phyloP scores from a whole-genome alignment of 2,888 invertebrate genomes.

The Chesias legatella region DNA sequence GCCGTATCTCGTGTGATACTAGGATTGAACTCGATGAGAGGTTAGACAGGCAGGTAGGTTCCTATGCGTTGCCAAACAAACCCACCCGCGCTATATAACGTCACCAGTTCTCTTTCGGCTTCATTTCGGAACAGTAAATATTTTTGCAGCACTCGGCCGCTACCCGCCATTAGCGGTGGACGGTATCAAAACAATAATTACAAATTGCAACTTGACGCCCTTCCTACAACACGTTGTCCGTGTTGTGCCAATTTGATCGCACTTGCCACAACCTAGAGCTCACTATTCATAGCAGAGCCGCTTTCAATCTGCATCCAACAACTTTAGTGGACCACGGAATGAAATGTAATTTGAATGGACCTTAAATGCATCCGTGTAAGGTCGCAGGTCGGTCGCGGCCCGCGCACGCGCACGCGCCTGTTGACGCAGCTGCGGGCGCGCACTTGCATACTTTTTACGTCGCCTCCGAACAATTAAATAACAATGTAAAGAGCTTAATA shows the following conservation, averaged over 20 bases:
- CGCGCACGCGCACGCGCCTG: conserved; percentile 7
- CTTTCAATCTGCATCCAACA: conserved; percentile 2
- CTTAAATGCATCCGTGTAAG: neutral
- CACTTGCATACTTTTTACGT: conserved; percentile 31
- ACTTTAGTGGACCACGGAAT: conserved; percentile 9
- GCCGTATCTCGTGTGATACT: too few relatives aligned
- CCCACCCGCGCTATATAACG: too few relatives aligned
- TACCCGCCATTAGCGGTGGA: conserved; percentile 32
- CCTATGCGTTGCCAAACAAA: too few relatives aligned
- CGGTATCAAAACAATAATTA: conserved; percentile 24
- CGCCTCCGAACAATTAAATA: conserved; percentile 55
- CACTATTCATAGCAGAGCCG: neutral
- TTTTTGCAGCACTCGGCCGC: conserved; percentile 37
- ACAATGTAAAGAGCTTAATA: conserved; percentile 67
- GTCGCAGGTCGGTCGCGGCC: conserved; percentile 10
- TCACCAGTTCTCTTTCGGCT: too few relatives aligned
- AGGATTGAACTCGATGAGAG: too few relatives aligned
- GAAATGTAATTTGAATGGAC: neutral
- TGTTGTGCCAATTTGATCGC: neutral
- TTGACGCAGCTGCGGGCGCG: conserved; percentile 21
- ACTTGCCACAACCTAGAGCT: neutral
- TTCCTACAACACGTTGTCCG: conserved; percentile 1
- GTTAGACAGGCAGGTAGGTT: too few relatives aligned
- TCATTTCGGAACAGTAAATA: conserved; percentile 33
- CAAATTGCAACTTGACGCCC: conserved; percentile 10